Evolutionary conservation across 2,888 invertebrate species (phyloP), one percentile per base, ranked within the genome.

Genomic region (Harpagoxenus sublaevis): DNA sequence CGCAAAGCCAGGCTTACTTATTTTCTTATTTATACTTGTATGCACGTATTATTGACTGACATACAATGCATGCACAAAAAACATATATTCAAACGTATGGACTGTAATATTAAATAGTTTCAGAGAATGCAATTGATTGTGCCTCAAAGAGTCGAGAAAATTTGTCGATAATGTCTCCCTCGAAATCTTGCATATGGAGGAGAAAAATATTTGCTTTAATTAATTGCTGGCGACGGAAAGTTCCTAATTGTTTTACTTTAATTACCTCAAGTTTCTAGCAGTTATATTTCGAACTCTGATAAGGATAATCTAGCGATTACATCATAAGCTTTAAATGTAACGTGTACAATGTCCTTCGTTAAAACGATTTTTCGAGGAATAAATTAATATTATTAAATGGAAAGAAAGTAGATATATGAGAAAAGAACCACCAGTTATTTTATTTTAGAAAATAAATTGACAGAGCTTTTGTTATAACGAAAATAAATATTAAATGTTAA

Each of bases 271-370:
- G 42, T 39, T 53, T 28, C 39, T 4, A 10, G n/a, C 10, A 6
- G 15, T 48, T 28, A 15, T 53, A 42, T 55, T 28, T 71, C 23
- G 5, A 55, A 71, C 5, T 3, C 39, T 23, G 55, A 60, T 60
- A 79, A 71, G 57, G 3, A 35, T 79, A 31, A 79, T 48, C 6
- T 60, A 23, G 35, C 15, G 15, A 55, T 78, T 70, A 15, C 15
- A 45, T 78, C 57, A 70, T 12, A 23, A 23, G 48, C 23, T 71
- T 39, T 35, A 66, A 57, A 78, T 57, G 35, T n/a, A 35, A 57
- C 3, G 18, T 70, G 51, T 53, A 53, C 12, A 28, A 53, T 3
- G 15, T 70, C 6, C 15, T 35, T 5, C 3, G 15, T 57, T 60
- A 9, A 10, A 39, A 28, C 35, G 3, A 23, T 1, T 77, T 42